phyloP scores from a whole-genome alignment of 2,113 vertebrate genomes.

The Petrocephalus zakoni region DNA sequence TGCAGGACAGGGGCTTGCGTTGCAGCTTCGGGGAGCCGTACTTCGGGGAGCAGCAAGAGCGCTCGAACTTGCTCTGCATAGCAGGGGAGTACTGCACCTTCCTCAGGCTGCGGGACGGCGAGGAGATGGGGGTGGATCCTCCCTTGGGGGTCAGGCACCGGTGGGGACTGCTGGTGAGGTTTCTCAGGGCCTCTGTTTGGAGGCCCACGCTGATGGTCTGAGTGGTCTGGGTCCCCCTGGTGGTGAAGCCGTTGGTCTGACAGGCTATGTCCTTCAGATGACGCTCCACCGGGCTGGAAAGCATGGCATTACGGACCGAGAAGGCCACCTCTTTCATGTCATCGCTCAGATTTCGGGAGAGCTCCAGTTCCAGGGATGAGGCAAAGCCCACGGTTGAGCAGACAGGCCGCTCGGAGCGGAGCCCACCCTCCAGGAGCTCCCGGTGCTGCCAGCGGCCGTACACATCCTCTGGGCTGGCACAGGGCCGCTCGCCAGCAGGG shows the following conservation, averaged over 20 bases:
- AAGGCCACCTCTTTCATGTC: constrained; percentile 98
- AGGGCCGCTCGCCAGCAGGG: constrained; percentile 51
- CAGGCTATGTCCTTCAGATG: constrained; percentile 77
- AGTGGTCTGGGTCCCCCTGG: constrained; percentile 80
- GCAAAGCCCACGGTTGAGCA: constrained; percentile 77
- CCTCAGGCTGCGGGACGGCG: constrained; percentile 82
- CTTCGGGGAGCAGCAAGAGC: constrained; percentile 93
- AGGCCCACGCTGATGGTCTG: constrained; percentile 87
- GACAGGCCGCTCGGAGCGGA: constrained; percentile 57
- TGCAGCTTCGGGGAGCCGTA: constrained; percentile 94
- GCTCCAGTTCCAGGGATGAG: constrained; percentile 75
- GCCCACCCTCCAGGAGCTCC: constrained; percentile 20
- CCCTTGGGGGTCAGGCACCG: constrained; percentile 92
- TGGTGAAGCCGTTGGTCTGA: constrained; percentile 85
- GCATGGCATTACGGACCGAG: constrained; percentile 78
- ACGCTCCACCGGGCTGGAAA: constrained; percentile 55
- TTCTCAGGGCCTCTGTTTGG: constrained; percentile 83
- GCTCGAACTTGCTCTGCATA: constrained; percentile 90
- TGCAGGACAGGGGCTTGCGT: constrained; percentile 64
- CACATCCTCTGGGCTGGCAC: constrained; percentile 62
- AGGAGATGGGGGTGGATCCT: constrained; percentile 79
- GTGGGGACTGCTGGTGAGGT: constrained; percentile 88
- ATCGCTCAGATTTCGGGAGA: constrained; percentile 89
- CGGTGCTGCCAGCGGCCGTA: constrained; percentile 49
- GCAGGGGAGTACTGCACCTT: constrained; percentile 83